Evolutionary conservation across 2,797 vertebrate species (phyloP).

Genomic region (Galagoides demidoff): DNA sequence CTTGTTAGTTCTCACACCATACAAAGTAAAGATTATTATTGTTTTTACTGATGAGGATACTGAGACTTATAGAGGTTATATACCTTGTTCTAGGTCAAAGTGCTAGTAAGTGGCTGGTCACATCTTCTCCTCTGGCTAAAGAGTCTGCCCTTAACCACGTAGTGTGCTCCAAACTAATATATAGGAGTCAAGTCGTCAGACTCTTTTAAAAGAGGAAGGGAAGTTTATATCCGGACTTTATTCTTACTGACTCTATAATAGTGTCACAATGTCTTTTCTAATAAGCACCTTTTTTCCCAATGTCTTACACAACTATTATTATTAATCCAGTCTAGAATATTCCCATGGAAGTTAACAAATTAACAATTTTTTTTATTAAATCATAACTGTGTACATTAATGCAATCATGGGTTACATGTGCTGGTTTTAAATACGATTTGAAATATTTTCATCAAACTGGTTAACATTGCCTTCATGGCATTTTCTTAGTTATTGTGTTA

Average conservation of each 20-base stretch:
- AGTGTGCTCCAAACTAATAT: neutral
- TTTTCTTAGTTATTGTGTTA: too few relatives aligned
- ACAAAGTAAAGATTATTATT: neutral
- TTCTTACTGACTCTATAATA: neutral
- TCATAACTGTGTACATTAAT: too few relatives aligned
- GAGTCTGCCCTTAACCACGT: neutral
- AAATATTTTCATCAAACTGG: too few relatives aligned
- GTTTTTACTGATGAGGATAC: neutral
- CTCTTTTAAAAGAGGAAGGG: neutral
- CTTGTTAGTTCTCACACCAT: neutral
- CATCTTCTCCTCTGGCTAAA: neutral
- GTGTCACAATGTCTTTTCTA: neutral
- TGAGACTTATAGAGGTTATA: neutral
- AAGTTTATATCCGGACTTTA: neutral
- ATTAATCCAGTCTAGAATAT: slow-evolving; percentile 11
- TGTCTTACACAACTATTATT: neutral
- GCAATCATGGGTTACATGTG: too few relatives aligned
- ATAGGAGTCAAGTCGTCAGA: neutral
- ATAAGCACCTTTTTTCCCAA: neutral
- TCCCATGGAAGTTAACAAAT: slow-evolving; percentile 1
- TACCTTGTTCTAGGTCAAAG: slow-evolving; percentile 18
- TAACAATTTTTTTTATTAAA: neutral
- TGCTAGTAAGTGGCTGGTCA: neutral
- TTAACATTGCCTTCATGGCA: too few relatives aligned
- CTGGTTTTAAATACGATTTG: too few relatives aligned